These are phyloP conservation scores for Girardinus metallicus DNA, from an alignment of 2,797 vertebrate species.

Conservation along the genomic window DNA sequence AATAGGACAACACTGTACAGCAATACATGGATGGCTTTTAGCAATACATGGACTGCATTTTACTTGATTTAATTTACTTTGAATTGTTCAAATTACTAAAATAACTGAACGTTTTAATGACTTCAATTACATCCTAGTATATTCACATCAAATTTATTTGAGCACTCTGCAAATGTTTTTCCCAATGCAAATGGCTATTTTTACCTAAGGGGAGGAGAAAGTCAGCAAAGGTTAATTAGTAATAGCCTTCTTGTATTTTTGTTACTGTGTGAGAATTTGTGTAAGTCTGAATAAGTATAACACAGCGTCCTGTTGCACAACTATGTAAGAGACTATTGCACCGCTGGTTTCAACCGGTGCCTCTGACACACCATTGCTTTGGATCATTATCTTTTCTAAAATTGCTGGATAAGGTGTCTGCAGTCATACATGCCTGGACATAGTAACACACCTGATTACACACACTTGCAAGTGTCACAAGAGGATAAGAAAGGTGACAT, in stretches of 20 bases:
- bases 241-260: slow-evolving; percentile 35
- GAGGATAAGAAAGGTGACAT: slow-evolving; percentile 56
- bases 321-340: slow-evolving; percentile 20
- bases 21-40: neutral
- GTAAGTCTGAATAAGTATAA: slow-evolving; percentile 8
- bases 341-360: slow-evolving; percentile 47
- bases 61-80: neutral
- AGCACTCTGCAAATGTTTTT: neutral
- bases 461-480: slow-evolving; percentile 18
- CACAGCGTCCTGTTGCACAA: neutral
- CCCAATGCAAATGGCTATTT: neutral
- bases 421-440: slow-evolving; percentile 59
- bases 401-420: slow-evolving; percentile 44
- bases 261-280: neutral
- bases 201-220: slow-evolving; percentile 24
- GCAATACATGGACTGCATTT: neutral
- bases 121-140: neutral
- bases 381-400: slow-evolving; percentile 36
- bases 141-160: neutral
- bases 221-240: slow-evolving; percentile 53
- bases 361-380: slow-evolving; percentile 48
- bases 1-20: neutral
- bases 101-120: neutral
- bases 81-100: neutral
- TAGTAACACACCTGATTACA: slow-evolving; percentile 14